A percentile compares a stretch with the other conserved stretches of the same genome.
Conservation (phyloP, 2,888 invertebrate genomes). For the Spodoptera picta region DNA sequence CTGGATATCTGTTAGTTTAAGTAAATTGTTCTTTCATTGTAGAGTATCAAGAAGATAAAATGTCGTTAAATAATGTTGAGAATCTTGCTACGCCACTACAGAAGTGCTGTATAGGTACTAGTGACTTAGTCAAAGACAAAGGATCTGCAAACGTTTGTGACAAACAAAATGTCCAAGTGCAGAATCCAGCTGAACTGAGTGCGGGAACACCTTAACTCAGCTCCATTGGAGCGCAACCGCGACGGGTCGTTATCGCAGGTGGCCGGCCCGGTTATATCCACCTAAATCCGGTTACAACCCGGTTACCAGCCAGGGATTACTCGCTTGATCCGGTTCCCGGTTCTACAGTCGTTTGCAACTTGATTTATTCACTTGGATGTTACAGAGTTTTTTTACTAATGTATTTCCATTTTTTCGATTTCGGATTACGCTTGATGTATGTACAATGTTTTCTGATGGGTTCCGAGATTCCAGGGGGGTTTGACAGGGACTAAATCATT, state of each 20-base stretch:
- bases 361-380: slow-evolving; percentile 80
- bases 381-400: slow-evolving; percentile 57
- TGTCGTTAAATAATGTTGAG: too few relatives aligned
- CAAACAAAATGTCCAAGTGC: slow-evolving; percentile 9
- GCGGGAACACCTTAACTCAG: slow-evolving; percentile 47
- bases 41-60: too few relatives aligned
- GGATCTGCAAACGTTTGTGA: slow-evolving; percentile 2
- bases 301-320: slow-evolving; percentile 83
- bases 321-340: slow-evolving; percentile 78
- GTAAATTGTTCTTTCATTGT: too few relatives aligned
- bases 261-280: slow-evolving; percentile 76
- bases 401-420: slow-evolving; percentile 43
- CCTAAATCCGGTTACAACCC: slow-evolving; percentile 77
- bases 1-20: too few relatives aligned
- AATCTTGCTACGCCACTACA: too few relatives aligned
- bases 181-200: slow-evolving; percentile 27
- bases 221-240: slow-evolving; percentile 53
- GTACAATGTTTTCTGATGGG: slow-evolving; percentile 37
- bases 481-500: slow-evolving; percentile 41
- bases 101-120: too few relatives aligned
- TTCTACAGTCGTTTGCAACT: slow-evolving; percentile 76
- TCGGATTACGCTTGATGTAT: slow-evolving; percentile 43
- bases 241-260: slow-evolving; percentile 84
- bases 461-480: slow-evolving; percentile 25
- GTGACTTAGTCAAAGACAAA: too few relatives aligned